phyloP scores from a whole-genome alignment of 2,113 vertebrate genomes.

The Echinops telfairi region DNA sequence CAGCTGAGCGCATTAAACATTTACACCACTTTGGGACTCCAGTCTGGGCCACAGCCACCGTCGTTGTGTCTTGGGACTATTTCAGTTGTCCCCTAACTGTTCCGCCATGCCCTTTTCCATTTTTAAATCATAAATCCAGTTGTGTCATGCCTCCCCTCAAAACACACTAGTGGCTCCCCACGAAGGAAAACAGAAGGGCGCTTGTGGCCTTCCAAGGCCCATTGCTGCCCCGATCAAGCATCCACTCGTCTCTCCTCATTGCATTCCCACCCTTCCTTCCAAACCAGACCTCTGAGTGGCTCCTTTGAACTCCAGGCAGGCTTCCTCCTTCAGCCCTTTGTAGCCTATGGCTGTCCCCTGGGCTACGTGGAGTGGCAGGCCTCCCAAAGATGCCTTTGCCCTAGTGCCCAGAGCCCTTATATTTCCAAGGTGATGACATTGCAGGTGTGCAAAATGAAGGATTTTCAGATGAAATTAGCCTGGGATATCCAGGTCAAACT shows the following conservation, averaged over 20 bases:
- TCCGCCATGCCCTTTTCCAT: no score
- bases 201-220: accelerated
- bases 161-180: accelerated
- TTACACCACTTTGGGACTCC: not conserved
- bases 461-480: no score
- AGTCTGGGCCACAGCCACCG: not conserved
- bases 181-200: not conserved
- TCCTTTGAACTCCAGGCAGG: not conserved
- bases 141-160: not conserved
- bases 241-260: not conserved
- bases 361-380: not conserved
- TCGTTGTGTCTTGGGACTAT: not conserved
- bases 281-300: not conserved
- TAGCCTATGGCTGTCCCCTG: not conserved
- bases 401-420: not conserved
- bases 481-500: not conserved
- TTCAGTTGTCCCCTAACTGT: no score
- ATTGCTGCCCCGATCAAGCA: not conserved
- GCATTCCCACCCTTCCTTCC: no score
- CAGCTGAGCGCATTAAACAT: not conserved
- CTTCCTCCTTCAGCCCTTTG: not conserved
- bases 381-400: not conserved
- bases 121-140: not conserved
- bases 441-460: not conserved
- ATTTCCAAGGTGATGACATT: no score